These are phyloP conservation scores for Pangasius krempfi DNA, from an alignment of 2,797 vertebrate species.

Conservation along the genomic window DNA sequence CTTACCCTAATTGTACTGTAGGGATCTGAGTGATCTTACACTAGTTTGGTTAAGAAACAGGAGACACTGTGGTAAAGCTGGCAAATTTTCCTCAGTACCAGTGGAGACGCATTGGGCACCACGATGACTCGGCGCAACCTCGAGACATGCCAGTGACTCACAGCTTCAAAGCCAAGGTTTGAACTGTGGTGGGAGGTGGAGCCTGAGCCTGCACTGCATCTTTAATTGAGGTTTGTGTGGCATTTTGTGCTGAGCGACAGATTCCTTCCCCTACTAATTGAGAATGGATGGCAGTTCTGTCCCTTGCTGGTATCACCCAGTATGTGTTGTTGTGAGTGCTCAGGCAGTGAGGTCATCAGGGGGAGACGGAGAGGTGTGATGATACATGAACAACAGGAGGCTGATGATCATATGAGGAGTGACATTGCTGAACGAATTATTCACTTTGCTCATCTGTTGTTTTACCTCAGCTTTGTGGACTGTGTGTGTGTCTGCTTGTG, in stretches of 20 bases:
- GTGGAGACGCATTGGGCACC: constrained; percentile 48
- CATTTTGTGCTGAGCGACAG: constrained; percentile 68
- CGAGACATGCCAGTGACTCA: constrained; percentile 58
- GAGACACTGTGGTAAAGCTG: constrained; percentile 67
- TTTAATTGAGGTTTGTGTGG: constrained; percentile 74
- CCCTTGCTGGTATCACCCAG: constrained; percentile 43
- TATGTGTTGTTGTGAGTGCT: constrained; percentile 48
- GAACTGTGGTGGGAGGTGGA: constrained; percentile 49
- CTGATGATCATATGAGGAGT: background rate
- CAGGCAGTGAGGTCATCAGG: constrained; percentile 34
- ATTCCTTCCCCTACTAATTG: constrained; percentile 62
- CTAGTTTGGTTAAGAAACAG: constrained; percentile 61
- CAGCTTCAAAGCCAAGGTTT: constrained; percentile 68
- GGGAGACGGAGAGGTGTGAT: constrained; percentile 23
- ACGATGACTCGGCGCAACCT: constrained; percentile 56
- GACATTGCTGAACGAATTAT: background rate
- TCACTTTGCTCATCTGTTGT: too few relatives aligned
- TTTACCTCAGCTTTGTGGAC: background rate
- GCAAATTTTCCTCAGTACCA: constrained; percentile 57
- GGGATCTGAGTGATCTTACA: constrained; percentile 47
- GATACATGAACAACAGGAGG: background rate
- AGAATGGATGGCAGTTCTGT: constrained; percentile 59
- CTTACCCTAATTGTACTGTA: constrained; percentile 68
- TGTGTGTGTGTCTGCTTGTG: background rate
- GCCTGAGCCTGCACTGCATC: constrained; percentile 63